Percentiles rank a stretch among this genome's conserved stretches.
These are phyloP conservation scores for Neuroterus valhalla DNA, from an alignment of 1,140 invertebrate genomes.

Conservation along the genomic window DNA sequence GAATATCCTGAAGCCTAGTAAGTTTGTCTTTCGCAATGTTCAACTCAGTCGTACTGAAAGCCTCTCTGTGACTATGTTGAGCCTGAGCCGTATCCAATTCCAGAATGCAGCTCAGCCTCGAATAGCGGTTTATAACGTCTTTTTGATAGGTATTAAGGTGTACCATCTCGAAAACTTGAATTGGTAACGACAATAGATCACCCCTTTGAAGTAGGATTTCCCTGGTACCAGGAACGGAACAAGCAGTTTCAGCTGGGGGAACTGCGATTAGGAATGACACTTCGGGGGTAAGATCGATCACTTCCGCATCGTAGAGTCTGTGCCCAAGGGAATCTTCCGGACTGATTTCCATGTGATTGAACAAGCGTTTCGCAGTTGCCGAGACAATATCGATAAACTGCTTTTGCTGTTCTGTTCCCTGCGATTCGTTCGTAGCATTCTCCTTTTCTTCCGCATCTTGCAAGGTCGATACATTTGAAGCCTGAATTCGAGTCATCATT, in stretches of 20 bases:
- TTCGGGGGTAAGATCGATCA: conserved; percentile 91
- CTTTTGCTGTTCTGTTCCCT: conserved; percentile 84
- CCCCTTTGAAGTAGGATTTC: conserved; percentile 86
- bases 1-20: conserved; percentile 86
- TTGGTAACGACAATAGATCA: conserved; percentile 89
- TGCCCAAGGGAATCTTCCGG: conserved; percentile 81
- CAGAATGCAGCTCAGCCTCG: conserved; percentile 91
- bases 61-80: conserved; percentile 93
- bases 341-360: conserved; percentile 87
- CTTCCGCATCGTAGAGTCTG: conserved; percentile 92
- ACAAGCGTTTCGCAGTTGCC: conserved; percentile 82
- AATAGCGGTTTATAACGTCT: conserved; percentile 91
- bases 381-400: conserved; percentile 86
- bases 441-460: conserved; percentile 71
- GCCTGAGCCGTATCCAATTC: conserved; percentile 94
- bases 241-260: conserved; percentile 92
- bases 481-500: conserved; percentile 72
- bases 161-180: conserved; percentile 95
- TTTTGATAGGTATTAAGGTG: conserved; percentile 93
- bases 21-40: conserved; percentile 89
- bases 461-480: conserved; percentile 55
- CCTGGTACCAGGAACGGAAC: conserved; percentile 90
- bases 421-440: conserved; percentile 72
- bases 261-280: conserved; percentile 93
- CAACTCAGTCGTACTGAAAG: conserved; percentile 92